phyloP scores from a whole-genome alignment of 92 coral and sea anemone genomes.

The Phenganax stokvisi region DNA sequence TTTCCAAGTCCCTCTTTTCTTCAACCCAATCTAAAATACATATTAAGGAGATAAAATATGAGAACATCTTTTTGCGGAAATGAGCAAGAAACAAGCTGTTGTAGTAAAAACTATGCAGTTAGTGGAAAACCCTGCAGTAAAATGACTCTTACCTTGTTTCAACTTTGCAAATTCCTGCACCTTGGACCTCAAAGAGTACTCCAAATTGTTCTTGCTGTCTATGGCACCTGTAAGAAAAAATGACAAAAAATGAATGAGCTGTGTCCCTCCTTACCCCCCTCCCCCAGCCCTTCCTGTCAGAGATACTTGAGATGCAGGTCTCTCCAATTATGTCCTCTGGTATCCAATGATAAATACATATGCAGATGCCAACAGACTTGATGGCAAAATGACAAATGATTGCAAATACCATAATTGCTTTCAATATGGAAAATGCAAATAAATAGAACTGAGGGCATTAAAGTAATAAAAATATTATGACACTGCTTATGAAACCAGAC shows the following conservation, averaged over 20 bases:
- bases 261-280: neutral
- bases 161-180: neutral
- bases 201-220: conserved; percentile 17
- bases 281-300: too few species aligned
- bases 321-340: neutral
- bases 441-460: too few species aligned
- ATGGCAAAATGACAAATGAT: too few species aligned
- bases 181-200: conserved; percentile 4
- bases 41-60: neutral
- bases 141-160: neutral
- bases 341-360: neutral
- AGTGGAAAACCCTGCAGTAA: neutral
- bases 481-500: neutral
- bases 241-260: neutral
- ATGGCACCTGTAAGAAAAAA: neutral
- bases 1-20: conserved; percentile 4
- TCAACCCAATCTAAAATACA: conserved; percentile 6
- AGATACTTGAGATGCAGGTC: neutral
- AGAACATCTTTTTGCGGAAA: neutral
- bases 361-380: too few species aligned
- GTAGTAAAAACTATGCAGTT: neutral
- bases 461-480: neutral
- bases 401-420: too few species aligned
- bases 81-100: too few species aligned
- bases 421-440: too few species aligned